Evolutionary conservation across 2,113 vertebrate genomes (phyloP).

Genomic region (Scartelaos histophorus): DNA sequence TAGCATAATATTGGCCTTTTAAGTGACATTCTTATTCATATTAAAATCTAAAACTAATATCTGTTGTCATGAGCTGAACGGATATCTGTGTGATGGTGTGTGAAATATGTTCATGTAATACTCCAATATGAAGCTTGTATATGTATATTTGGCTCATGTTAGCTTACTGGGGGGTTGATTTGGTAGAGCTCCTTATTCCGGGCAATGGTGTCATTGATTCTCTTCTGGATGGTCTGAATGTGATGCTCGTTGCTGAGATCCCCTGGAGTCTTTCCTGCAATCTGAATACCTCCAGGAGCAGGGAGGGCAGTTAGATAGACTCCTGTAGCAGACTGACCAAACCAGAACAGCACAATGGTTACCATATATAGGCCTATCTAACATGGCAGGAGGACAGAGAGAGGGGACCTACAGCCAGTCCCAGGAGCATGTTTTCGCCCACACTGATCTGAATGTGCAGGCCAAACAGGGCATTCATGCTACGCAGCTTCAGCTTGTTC

Average conservation of each 20-base stretch:
- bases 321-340: constrained; percentile 90
- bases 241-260: constrained; percentile 93
- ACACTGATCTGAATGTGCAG: constrained; percentile 94
- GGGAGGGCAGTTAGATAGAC: constrained; percentile 93
- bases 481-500: constrained; percentile 96
- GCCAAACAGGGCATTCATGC: constrained; percentile 96
- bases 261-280: constrained; percentile 91
- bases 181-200: constrained; percentile 96
- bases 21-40: no score
- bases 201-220: constrained; percentile 93
- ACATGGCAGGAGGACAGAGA: constrained; percentile 5
- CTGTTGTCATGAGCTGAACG: background rate
- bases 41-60: no score
- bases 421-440: constrained; percentile 96
- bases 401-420: constrained; percentile 87
- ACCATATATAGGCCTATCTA: background rate
- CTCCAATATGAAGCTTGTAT: background rate
- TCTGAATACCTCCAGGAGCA: constrained; percentile 92
- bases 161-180: constrained; percentile 90
- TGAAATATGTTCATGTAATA: background rate
- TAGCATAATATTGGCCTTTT: no score
- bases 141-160: background rate
- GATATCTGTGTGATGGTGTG: background rate
- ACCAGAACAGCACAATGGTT: constrained; percentile 5
- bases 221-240: constrained; percentile 92